These are phyloP conservation scores for Vireo altiloquus DNA, from an alignment of 2,113 vertebrate genomes.

Conservation along the genomic window DNA sequence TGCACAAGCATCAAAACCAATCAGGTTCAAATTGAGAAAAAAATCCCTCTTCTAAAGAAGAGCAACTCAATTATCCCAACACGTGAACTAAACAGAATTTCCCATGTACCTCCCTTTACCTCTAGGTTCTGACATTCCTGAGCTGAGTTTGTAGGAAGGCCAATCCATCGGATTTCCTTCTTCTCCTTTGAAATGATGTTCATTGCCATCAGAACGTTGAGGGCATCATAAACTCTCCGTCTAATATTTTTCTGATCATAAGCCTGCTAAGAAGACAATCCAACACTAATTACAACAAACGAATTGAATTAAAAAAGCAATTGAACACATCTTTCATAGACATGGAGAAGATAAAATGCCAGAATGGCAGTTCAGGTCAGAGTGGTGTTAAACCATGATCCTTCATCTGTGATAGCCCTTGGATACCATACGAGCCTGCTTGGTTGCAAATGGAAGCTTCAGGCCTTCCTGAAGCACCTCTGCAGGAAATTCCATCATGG, in stretches of 20 bases:
- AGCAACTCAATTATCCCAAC: neutral
- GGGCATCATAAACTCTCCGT: constrained; percentile 85
- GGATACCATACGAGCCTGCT: fast-evolving
- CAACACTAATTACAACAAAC: neutral
- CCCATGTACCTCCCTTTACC: constrained; percentile 57
- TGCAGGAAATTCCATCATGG: neutral
- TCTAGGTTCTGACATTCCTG: constrained; percentile 87
- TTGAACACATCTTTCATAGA: neutral
- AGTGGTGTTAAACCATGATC: neutral
- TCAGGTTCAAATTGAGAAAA: neutral
- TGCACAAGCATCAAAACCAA: neutral
- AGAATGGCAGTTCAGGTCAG: neutral
- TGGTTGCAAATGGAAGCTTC: neutral
- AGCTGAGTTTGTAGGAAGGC: constrained; percentile 85
- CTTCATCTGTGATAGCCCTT: neutral
- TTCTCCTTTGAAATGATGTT: constrained; percentile 92
- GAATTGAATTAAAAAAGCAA: neutral
- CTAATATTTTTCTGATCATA: constrained; percentile 91
- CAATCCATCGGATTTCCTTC: constrained; percentile 88
- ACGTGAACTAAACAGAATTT: neutral
- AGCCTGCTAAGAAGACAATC: constrained; percentile 73
- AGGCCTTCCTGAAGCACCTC: neutral
- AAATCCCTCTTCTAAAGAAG: neutral
- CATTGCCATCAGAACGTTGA: constrained; percentile 90
- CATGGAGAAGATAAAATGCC: neutral